A percentile compares a stretch with the other conserved stretches of the same genome.
These are phyloP conservation scores for Psammodynastes pulverulentus DNA, from an alignment of 2,113 vertebrate species.

Conservation along the genomic window DNA sequence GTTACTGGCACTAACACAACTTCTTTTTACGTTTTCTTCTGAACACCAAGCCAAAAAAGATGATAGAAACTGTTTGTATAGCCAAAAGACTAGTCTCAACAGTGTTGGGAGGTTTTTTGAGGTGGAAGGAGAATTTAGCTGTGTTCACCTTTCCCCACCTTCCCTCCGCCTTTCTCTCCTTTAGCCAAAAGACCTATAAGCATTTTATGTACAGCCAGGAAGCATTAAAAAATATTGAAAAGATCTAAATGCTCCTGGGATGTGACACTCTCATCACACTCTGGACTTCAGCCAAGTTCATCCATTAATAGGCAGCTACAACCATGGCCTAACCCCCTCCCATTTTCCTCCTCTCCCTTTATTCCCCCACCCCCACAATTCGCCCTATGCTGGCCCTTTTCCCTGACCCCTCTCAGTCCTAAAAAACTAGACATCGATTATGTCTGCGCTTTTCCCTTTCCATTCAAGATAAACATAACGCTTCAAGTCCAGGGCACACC, in stretches of 20 bases:
- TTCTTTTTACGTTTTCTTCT: conserved; percentile 44
- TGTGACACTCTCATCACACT: conserved; percentile 86
- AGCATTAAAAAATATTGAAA: conserved; percentile 74
- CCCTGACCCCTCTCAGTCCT: conserved; percentile 82
- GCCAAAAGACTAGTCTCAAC: conserved; percentile 90
- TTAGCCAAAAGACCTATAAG: conserved; percentile 81
- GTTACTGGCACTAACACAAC: conserved; percentile 75
- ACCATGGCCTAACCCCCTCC: conserved; percentile 65
- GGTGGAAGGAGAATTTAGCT: conserved; percentile 71
- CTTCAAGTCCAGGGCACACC: conserved; percentile 99
- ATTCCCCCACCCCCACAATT: conserved; percentile 45
- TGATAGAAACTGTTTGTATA: conserved; percentile 75
- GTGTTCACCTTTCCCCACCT: conserved; percentile 57
- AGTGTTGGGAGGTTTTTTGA: conserved; percentile 65
- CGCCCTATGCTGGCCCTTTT: conserved; percentile 54
- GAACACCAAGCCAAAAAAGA: conserved; percentile 71
- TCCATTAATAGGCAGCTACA: conserved; percentile 96
- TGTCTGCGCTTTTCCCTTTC: conserved; percentile 85
- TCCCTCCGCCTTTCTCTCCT: conserved; percentile 63
- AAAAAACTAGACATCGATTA: conserved; percentile 86
- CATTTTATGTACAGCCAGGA: conserved; percentile 85
- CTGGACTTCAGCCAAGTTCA: conserved; percentile 96
- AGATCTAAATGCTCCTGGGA: conserved; percentile 68
- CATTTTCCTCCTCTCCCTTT: conserved; percentile 15
- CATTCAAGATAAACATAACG: conserved; percentile 99